Evolutionary conservation across 2,888 invertebrate genomes (phyloP).

Genomic region (Chrysina gloriosa): DNA sequence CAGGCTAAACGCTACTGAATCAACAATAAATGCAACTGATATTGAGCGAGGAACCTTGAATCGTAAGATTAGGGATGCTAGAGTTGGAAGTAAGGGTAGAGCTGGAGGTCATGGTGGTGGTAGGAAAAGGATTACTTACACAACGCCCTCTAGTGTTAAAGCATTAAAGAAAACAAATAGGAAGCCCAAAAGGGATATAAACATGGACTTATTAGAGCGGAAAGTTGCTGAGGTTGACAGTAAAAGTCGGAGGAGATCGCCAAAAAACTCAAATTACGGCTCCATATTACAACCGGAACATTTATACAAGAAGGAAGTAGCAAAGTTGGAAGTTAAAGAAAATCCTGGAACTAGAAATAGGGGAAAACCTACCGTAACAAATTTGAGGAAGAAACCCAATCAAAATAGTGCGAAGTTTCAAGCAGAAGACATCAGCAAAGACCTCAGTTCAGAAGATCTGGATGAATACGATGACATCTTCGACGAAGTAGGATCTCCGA

Average conservation of each 20-base stretch:
- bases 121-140: neutral
- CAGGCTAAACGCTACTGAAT: too few relatives aligned
- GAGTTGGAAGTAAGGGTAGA: neutral
- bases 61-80: slow-evolving; percentile 22
- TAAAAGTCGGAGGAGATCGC: neutral
- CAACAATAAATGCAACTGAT: neutral
- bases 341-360: neutral
- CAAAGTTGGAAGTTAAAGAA: neutral
- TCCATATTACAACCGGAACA: neutral
- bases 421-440: neutral
- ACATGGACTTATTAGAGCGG: slow-evolving; percentile 56
- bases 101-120: neutral
- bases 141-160: neutral
- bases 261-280: neutral
- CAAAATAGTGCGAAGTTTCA: neutral
- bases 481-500: neutral
- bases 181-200: slow-evolving; percentile 54
- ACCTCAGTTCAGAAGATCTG: neutral
- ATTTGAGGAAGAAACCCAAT: neutral
- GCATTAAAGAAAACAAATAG: neutral
- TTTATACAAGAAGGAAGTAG: neutral
- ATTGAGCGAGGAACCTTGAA: neutral
- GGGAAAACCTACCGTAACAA: neutral
- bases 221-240: slow-evolving; percentile 43
- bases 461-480: slow-evolving; percentile 5